A percentile compares a stretch with the other conserved stretches of the same genome.
Conservation (phyloP, 2,113 vertebrate genomes). For the Otocyon megalotis region DNA sequence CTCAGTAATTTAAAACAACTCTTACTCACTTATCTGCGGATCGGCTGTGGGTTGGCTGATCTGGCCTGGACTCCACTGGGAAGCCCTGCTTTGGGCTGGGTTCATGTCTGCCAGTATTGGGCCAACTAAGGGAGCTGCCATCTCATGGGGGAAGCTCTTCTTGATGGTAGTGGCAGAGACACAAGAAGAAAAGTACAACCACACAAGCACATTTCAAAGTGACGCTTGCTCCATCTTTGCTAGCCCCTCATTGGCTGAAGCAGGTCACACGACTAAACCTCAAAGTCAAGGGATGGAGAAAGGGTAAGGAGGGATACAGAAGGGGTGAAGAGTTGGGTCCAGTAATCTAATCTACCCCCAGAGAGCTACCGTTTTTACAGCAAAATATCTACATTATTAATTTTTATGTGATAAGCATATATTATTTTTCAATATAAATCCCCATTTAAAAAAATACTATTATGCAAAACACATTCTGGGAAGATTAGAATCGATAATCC, state of each 20-base stretch:
- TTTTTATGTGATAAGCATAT: not conserved
- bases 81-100: not conserved
- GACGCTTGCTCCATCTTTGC: not conserved
- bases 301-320: not conserved
- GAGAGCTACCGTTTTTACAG: not conserved
- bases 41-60: not conserved
- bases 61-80: not conserved
- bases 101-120: not conserved
- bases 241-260: not conserved
- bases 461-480: not conserved
- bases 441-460: not conserved
- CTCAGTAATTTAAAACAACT: not conserved
- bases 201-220: not conserved
- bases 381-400: not conserved
- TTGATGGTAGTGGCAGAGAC: not conserved
- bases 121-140: not conserved
- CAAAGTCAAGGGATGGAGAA: not conserved
- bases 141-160: not conserved
- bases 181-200: not conserved
- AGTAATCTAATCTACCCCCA: not conserved
- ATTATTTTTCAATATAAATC: slow-evolving; percentile 7
- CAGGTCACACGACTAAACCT: not conserved
- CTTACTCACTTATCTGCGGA: not conserved
- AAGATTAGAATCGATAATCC: not conserved
- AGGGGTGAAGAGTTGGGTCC: not conserved